Percentiles rank a stretch among this genome's conserved stretches.
These are phyloP conservation scores for Vimba vimba DNA, from an alignment of 2,113 vertebrate species.

Conservation along the genomic window DNA sequence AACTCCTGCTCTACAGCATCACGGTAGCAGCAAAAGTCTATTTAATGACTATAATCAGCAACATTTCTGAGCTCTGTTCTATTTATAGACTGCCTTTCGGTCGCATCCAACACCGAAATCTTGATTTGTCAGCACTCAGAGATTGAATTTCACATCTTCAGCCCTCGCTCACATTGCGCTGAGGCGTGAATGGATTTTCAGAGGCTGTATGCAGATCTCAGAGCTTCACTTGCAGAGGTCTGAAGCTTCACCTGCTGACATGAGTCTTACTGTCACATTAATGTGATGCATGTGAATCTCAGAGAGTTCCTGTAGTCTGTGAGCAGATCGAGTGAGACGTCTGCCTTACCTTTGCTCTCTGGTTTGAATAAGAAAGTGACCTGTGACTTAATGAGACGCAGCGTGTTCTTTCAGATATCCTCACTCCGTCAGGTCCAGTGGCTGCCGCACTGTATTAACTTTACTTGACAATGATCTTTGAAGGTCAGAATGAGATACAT, in stretches of 20 bases:
- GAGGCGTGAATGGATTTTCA: neutral
- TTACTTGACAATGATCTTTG: neutral
- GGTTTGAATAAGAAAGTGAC: slow-evolving; percentile 26
- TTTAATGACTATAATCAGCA: neutral
- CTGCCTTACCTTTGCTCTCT: slow-evolving; percentile 18
- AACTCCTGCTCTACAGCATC: neutral
- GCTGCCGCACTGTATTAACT: neutral
- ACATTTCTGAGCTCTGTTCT: neutral
- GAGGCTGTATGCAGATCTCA: slow-evolving; percentile 15
- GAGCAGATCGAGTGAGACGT: neutral
- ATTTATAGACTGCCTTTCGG: slow-evolving; percentile 3
- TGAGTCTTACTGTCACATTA: slow-evolving; percentile 2
- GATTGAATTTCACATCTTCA: neutral
- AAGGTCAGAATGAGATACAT: slow-evolving; percentile 9
- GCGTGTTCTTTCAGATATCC: neutral
- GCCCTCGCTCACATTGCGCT: neutral
- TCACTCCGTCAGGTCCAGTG: neutral
- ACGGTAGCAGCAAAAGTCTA: neutral
- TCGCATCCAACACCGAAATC: neutral
- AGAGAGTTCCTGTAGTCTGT: neutral
- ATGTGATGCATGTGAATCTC: neutral
- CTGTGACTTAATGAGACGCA: neutral
- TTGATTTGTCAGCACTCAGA: neutral
- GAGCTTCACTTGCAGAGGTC: neutral
- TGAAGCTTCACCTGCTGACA: neutral